Percentiles rank a stretch among this genome's conserved stretches.
Conservation (phyloP, 1,140 invertebrate genomes). For the Papilio helenus region DNA sequence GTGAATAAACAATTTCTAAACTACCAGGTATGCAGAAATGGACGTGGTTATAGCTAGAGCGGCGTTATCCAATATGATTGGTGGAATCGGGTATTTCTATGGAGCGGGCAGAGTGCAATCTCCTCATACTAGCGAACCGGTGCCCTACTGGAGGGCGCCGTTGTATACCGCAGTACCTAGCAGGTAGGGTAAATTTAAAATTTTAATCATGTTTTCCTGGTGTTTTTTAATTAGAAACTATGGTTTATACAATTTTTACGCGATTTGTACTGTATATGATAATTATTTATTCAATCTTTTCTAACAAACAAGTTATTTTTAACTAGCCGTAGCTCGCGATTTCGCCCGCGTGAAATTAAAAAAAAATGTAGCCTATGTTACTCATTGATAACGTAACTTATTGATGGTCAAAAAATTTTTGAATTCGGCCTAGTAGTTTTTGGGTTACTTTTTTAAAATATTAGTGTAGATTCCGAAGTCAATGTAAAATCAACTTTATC, state of each 20-base stretch:
- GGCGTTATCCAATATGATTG: constrained; percentile 96
- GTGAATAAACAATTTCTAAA: background rate
- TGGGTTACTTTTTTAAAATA: too few relatives aligned
- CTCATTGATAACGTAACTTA: too few relatives aligned
- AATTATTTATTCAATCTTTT: constrained; percentile 9
- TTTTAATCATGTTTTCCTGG: background rate
- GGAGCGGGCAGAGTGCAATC: constrained; percentile 95
- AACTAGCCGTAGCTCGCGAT: too few relatives aligned
- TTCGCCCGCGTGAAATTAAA: too few relatives aligned
- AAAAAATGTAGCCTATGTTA: too few relatives aligned
- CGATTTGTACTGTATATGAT: too few relatives aligned
- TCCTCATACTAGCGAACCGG: constrained; percentile 90
- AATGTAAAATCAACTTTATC: background rate
- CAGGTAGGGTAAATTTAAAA: constrained; percentile 60
- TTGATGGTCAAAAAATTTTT: too few relatives aligned
- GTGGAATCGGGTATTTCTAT: constrained; percentile 98
- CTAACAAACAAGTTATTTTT: background rate
- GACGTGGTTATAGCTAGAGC: constrained; percentile 93
- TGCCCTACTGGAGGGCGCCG: constrained; percentile 96
- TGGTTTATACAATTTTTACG: too few relatives aligned
- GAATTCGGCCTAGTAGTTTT: too few relatives aligned
- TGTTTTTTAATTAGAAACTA: background rate
- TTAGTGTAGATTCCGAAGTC: too few relatives aligned
- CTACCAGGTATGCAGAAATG: constrained; percentile 84
- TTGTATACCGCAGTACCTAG: constrained; percentile 97